A percentile compares a stretch with the other conserved stretches of the same genome.
Evolutionary conservation across 2,113 vertebrate species (phyloP).

Genomic region (Brienomyrus brachyistius): DNA sequence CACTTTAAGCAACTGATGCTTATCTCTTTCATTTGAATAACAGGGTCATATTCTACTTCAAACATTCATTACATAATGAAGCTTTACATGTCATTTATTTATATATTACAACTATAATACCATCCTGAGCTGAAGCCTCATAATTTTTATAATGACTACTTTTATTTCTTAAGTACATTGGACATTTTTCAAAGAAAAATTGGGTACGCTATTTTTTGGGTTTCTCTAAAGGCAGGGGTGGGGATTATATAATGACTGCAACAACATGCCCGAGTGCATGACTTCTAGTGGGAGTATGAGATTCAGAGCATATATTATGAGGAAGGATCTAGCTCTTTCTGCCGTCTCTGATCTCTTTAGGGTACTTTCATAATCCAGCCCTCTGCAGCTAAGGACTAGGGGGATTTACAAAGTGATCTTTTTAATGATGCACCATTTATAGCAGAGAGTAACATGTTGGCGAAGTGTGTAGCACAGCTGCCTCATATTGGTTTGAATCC

Average conservation of each 20-base stretch:
- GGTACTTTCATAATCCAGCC: background rate
- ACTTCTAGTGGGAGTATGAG: slow-evolving; percentile 57
- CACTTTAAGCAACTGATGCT: background rate
- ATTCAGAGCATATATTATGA: slow-evolving; percentile 21
- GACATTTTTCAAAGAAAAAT: slow-evolving; percentile 56
- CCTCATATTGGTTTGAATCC: background rate
- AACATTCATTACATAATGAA: background rate
- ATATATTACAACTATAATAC: background rate
- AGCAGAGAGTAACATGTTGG: background rate
- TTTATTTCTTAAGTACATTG: slow-evolving; percentile 27
- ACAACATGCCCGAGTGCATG: slow-evolving; percentile 66
- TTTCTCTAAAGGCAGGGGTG: slow-evolving; percentile 35
- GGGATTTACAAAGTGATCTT: background rate
- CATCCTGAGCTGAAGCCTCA: background rate
- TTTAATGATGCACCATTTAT: background rate
- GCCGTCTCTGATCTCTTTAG: background rate
- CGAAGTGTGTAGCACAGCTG: background rate
- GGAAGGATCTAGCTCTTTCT: background rate
- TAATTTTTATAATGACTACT: background rate
- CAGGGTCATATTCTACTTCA: background rate
- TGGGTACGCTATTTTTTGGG: background rate
- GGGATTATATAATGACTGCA: slow-evolving; percentile 65
- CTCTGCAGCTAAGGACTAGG: background rate
- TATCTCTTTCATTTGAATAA: background rate
- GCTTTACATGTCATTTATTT: background rate